phyloP scores from a whole-genome alignment of 1,140 invertebrate species.

The Ips typographus region DNA sequence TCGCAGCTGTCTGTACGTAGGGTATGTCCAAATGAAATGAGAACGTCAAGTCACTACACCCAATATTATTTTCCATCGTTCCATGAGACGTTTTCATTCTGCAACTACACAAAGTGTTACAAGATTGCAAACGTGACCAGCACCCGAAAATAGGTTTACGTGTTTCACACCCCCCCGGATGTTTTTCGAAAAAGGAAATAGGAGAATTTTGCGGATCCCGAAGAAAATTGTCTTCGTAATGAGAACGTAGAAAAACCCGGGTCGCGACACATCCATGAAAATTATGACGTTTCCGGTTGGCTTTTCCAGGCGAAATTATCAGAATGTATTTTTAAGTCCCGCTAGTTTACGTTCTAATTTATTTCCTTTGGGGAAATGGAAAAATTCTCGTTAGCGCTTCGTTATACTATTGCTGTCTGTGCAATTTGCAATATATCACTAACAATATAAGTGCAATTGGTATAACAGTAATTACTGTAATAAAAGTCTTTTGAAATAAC shows the following conservation, averaged over 20 bases:
- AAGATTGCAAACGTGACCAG: constrained; percentile 44
- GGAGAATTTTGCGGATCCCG: constrained; percentile 6
- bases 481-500: no score
- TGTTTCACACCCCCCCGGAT: constrained; percentile 18
- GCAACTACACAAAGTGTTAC: constrained; percentile 43
- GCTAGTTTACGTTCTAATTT: constrained; percentile 8
- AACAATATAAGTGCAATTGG: no score
- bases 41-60: constrained; percentile 1
- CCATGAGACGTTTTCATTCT: constrained; percentile 20
- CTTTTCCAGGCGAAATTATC: constrained; percentile 4
- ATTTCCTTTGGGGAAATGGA: constrained; percentile 8
- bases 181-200: constrained; percentile 29
- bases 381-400: background rate
- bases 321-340: constrained; percentile 9
- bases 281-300: constrained; percentile 21
- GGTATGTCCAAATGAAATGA: constrained; percentile 3
- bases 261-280: constrained; percentile 17
- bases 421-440: no score
- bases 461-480: no score
- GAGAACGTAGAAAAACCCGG: constrained; percentile 19
- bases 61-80: constrained; percentile 40
- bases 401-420: no score
- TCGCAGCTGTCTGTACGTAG: background rate
- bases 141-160: constrained; percentile 34
- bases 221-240: constrained; percentile 32